Evolutionary conservation across 2,113 vertebrate species (phyloP).

Genomic region (Macquaria ambigua): DNA sequence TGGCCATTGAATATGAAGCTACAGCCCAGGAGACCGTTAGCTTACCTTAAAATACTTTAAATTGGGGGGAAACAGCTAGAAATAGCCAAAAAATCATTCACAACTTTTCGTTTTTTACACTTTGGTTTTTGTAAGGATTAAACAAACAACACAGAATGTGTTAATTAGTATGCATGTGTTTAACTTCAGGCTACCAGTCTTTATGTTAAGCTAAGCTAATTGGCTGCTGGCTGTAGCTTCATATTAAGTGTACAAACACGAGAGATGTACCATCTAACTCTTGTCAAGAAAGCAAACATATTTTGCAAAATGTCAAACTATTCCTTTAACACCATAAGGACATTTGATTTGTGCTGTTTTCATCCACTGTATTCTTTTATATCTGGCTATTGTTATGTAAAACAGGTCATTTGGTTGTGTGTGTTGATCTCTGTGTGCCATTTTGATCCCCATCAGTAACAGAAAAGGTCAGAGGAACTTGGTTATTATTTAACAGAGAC

Average conservation of each 20-base stretch:
- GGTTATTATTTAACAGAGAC: slow-evolving; percentile 59
- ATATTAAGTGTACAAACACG: background rate
- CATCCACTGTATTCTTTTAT: background rate
- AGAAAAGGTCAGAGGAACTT: slow-evolving; percentile 24
- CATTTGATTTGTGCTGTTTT: background rate
- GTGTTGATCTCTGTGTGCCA: background rate
- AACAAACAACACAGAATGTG: too few relatives aligned
- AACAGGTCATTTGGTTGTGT: background rate
- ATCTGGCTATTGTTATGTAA: background rate
- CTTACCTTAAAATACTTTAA: too few relatives aligned
- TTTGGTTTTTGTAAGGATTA: too few relatives aligned
- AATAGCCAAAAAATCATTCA: too few relatives aligned
- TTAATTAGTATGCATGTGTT: background rate
- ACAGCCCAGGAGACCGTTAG: too few relatives aligned
- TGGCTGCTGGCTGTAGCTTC: background rate
- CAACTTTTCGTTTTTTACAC: too few relatives aligned
- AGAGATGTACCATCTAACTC: background rate
- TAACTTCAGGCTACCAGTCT: background rate
- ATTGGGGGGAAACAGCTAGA: too few relatives aligned
- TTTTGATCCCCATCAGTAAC: background rate
- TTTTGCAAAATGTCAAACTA: background rate
- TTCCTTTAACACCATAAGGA: background rate
- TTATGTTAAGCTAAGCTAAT: background rate
- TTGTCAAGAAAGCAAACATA: background rate
- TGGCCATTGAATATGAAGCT: too few relatives aligned